A percentile compares a stretch with the other conserved stretches of the same genome.
Conservation (phyloP, 2,888 invertebrate species). For the Halocaridina rubra region DNA sequence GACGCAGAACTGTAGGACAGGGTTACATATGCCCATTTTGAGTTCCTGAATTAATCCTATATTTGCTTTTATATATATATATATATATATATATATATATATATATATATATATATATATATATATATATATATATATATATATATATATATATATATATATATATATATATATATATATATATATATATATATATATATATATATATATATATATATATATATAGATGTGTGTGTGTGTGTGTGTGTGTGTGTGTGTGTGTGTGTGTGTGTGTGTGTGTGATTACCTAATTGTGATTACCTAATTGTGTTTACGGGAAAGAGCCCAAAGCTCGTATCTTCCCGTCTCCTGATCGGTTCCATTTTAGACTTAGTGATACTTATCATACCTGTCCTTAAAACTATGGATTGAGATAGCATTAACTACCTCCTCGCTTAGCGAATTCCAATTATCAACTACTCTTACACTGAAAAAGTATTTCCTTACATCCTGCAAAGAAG, state of each 20-base stretch:
- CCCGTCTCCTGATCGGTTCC: background rate
- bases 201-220: constrained; percentile 15
- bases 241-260: background rate
- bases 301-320: background rate
- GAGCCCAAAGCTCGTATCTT: background rate
- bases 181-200: background rate
- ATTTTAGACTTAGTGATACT: no score
- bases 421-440: no score
- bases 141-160: constrained; percentile 6
- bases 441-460: no score
- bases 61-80: background rate
- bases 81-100: background rate
- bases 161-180: background rate
- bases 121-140: constrained; percentile 11
- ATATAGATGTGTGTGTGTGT: constrained; percentile 4
- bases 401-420: no score
- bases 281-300: background rate
- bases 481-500: no score
- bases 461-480: no score
- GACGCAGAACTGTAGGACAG: no score
- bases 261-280: background rate
- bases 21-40: no score
- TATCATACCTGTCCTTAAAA: no score
- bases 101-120: background rate
- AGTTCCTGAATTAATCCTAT: background rate